Percentiles rank a stretch among this genome's conserved stretches.
Conservation (phyloP, 2,888 invertebrate species). For the Galerucella calmariensis region DNA sequence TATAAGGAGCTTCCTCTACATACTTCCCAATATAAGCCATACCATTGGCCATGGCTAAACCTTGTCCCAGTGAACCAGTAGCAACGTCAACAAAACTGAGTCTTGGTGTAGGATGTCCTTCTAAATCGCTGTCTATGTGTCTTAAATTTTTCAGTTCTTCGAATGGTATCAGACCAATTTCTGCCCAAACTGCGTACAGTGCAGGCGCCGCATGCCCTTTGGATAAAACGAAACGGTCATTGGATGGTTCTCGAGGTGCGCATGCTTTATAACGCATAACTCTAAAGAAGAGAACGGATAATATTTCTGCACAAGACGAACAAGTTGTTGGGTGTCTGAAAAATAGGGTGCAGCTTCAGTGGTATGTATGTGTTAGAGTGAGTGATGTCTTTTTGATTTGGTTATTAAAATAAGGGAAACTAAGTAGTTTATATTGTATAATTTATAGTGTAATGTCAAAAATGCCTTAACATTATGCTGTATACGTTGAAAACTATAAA, state of each 20-base stretch:
- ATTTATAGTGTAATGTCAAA: too few species aligned
- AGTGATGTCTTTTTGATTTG: too few species aligned
- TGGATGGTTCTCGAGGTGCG: conserved; percentile 85
- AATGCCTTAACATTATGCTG: too few species aligned
- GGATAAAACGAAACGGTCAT: conserved; percentile 95
- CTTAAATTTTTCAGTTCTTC: conserved; percentile 86
- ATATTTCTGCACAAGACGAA: conserved; percentile 95
- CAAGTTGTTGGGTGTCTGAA: conserved; percentile 98
- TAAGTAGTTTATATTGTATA: too few species aligned
- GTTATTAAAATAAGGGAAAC: too few species aligned
- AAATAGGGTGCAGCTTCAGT: conserved; percentile 36
- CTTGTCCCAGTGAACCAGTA: conserved; percentile 97
- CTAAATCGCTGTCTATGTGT: conserved; percentile 91
- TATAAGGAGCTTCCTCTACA: conserved; percentile 83
- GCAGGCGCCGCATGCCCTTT: conserved; percentile 99
- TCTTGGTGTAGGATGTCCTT: conserved; percentile 98
- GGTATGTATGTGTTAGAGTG: too few species aligned
- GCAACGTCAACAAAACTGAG: conserved; percentile 98
- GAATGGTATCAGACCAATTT: conserved; percentile 88
- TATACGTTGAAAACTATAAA: too few species aligned
- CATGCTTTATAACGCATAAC: conserved; percentile 93
- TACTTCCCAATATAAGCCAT: conserved; percentile 97
- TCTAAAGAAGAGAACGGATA: conserved; percentile 98
- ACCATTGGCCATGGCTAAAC: conserved; percentile 93
- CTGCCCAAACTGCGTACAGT: conserved; percentile 98